Percentiles rank a stretch among this genome's conserved stretches.
Evolutionary conservation across 2,113 vertebrate genomes (phyloP).

Genomic region (Stegastes partitus): DNA sequence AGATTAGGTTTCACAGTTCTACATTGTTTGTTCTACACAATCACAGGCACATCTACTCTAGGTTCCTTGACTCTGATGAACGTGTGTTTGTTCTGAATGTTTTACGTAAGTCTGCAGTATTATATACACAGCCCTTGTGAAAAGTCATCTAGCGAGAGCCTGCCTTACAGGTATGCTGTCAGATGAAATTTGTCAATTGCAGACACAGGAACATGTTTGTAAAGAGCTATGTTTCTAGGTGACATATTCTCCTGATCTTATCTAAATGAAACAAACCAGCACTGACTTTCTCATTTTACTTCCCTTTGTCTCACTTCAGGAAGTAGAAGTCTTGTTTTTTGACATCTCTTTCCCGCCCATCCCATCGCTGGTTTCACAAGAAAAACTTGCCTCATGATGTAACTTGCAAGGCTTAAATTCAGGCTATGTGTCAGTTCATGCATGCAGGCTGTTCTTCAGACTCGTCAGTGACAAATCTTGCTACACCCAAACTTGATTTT

Average conservation of each 20-base stretch:
- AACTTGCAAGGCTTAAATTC: conserved; percentile 16
- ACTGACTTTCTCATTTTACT: conserved; percentile 12
- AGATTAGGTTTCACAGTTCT: background rate
- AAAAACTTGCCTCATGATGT: conserved; percentile 26
- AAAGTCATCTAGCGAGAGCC: conserved; percentile 3
- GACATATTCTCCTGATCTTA: background rate
- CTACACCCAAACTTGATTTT: background rate
- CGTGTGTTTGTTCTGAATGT: conserved; percentile 40
- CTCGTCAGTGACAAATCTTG: background rate
- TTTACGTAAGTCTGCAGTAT: conserved; percentile 21
- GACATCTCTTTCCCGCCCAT: conserved; percentile 17
- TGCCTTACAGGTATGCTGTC: background rate
- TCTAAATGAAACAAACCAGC: background rate
- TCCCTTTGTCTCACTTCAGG: conserved; percentile 59
- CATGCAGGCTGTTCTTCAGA: conserved; percentile 13
- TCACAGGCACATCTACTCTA: background rate
- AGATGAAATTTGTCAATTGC: background rate
- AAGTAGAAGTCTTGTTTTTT: conserved; percentile 54
- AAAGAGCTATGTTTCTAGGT: background rate
- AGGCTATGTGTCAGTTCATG: background rate
- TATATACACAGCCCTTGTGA: conserved; percentile 10
- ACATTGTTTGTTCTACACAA: conserved; percentile 5
- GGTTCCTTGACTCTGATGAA: conserved; percentile 23
- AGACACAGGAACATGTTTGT: background rate
- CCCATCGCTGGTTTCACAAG: conserved; percentile 42